Evolutionary conservation across 2,797 vertebrate species (phyloP), one percentile per base, ranked within the genome.

Genomic region (Rhinophrynus dorsalis): DNA sequence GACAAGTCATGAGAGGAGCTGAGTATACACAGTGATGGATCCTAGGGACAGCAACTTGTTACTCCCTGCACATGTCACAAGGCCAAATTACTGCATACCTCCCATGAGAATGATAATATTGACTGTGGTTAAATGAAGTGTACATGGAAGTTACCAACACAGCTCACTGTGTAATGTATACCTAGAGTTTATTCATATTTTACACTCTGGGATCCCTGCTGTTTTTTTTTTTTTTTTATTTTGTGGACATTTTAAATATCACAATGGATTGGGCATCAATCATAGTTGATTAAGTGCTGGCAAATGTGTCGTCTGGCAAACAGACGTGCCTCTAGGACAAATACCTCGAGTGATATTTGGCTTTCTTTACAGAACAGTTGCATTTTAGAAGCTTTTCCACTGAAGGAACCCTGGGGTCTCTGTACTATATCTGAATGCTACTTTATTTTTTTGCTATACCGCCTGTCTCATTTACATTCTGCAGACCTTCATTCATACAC

Each of bases 11-110:
- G 77, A 70, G 79, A 62, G 79, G 75, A 81, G 80, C 61, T 79
- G 80, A 82, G 77, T 81, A 63, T 74, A 78, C 72, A 77, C 73
- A 77, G 80, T 63, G 67, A 84, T 86, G 79, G 63, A 77, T 78
- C 65, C 74, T 75, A 77, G 64, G 77, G 75, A 66, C 78, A 73
- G 78, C 79, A 77, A 59, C 76, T 78, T 54, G 63, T 66, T 67
- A 76, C 58, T 47, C 66, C 77, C 38, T 62, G 73, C 3, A 69
- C 74, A 67, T 74, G 21, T 51, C 80, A 58, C 59, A 77, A 84
- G 81, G 79, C 82, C 81, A 78, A 81, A 80, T 64, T 23, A 13
- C 71, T 78, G 57, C 51, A 15, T 9, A 5, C 38, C 48, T 24
- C 58, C 74, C 76, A 84, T 33, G 66, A 73, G 73, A 79, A 77